phyloP scores from a whole-genome alignment of 2,888 invertebrate genomes.

The Lasioglossum morio region DNA sequence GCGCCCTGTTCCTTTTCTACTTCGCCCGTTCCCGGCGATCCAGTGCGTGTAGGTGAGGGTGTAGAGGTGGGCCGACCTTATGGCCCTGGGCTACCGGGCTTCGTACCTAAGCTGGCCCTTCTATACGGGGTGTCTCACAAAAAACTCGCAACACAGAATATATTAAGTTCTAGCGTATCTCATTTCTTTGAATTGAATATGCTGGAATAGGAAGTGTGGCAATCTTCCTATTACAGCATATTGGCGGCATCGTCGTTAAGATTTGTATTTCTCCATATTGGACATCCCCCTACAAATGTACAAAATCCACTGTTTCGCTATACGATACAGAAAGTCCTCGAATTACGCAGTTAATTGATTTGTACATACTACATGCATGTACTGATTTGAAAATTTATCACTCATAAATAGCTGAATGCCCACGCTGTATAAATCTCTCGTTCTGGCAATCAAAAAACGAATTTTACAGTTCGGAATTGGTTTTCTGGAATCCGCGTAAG shows the following conservation, averaged over 20 bases:
- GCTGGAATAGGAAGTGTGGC: not conserved
- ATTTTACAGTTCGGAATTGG: no score
- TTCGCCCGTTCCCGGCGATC: slow-evolving; percentile 18
- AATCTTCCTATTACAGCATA: no score
- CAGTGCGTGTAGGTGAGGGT: slow-evolving; percentile 79
- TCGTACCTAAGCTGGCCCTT: slow-evolving; percentile 76
- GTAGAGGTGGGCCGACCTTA: slow-evolving; percentile 82
- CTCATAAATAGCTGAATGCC: no score
- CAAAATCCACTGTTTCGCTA: not conserved
- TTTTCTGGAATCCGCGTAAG: no score
- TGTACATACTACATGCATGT: no score
- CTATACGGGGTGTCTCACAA: slow-evolving; percentile 76
- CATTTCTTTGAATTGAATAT: not conserved
- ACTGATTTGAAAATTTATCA: no score
- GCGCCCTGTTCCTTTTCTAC: slow-evolving; percentile 37
- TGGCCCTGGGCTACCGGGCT: slow-evolving; percentile 84
- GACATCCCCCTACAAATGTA: not conserved
- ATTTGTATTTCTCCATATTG: no score
- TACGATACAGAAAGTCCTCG: not conserved
- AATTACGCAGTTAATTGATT: no score
- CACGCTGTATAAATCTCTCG: no score
- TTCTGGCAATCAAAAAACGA: no score
- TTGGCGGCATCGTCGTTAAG: not conserved
- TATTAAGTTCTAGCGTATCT: not conserved
- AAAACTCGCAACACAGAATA: slow-evolving; percentile 38